Percentiles rank a stretch among this genome's conserved stretches.
Conservation (phyloP, 53 echinoderm and acorn worm species). For the Holothuria scabra region DNA sequence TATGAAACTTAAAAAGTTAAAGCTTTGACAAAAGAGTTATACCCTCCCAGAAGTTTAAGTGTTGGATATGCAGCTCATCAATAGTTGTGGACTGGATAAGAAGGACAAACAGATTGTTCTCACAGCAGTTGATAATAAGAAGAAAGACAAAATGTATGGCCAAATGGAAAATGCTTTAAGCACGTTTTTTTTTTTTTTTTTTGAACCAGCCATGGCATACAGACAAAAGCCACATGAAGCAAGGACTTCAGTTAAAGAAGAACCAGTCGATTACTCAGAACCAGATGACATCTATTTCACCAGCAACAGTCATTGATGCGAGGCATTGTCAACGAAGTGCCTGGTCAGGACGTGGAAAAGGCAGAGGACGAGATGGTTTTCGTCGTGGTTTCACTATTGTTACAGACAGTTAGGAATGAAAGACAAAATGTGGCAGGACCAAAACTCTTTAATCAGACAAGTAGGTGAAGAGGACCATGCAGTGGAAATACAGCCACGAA, state of each 20-base stretch:
- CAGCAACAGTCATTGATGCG: neutral
- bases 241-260: conserved; percentile 2
- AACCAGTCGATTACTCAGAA: conserved; percentile 10
- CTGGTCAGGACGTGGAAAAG: conserved; percentile 3
- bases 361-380: too few species aligned
- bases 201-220: conserved; percentile 38
- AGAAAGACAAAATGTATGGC: conserved; percentile 51
- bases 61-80: conserved; percentile 53
- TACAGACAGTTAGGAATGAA: too few species aligned
- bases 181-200: conserved; percentile 53
- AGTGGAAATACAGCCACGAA: neutral
- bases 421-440: too few species aligned
- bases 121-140: conserved; percentile 47
- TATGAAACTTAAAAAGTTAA: conserved; percentile 44
- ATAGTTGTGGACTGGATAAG: conserved; percentile 47
- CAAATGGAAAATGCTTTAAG: conserved; percentile 54
- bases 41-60: conserved; percentile 42
- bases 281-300: neutral
- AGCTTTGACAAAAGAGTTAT: conserved; percentile 22
- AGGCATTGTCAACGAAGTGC: neutral
- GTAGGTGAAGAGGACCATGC: conserved; percentile 1
- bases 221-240: neutral
- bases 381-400: too few species aligned
- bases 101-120: conserved; percentile 57
- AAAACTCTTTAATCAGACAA: too few species aligned